Evolutionary conservation across 2,888 invertebrate species (phyloP), one percentile per base, ranked within the genome.

Genomic region (Heterodera filipjevi): DNA sequence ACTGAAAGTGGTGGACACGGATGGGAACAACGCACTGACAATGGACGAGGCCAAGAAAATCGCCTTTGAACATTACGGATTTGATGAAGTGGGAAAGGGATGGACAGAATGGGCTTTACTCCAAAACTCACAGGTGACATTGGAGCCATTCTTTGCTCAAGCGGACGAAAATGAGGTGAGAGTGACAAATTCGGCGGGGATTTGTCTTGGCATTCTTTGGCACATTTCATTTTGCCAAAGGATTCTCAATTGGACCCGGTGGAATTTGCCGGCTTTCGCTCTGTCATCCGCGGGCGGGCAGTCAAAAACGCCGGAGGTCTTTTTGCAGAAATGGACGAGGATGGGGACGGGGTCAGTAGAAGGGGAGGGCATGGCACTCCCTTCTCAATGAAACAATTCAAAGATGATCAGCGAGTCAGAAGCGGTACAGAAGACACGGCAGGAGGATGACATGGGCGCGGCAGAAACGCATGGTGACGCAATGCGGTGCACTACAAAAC

Each of bases 251-350:
- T 88, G 82, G 86, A 88, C 78, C 80, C 84, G 22, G 87, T 88
- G 14, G 88, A 88, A 72, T 88, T 88, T 77, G 88, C 88, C 71
- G 87, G 87, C 14, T 88, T 88, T 81, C 81, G 88, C 53, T 84
- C 85, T 1, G 82, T 85, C 59, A 81, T 86, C 77, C 77, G 87
- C 77, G 77, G 84, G 78, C 73, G 84, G 75, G 80, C 86, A 53
- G 80, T 84, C 35, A 80, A 87, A 79, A 81, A 83, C 71, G 82
- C 87, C 68, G 74, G 82, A 77, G 79, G 80, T 76, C 70, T 79
- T 53, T 71, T 83, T 75, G 66, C 82, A 73, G 81, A 86, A 79
- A 49, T 80, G 71, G 77, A 85, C 68, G 78, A 79, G 78, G 76
- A 84, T 73, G 78, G 82, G 71, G 83, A 82, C 66, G 78, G 78